A percentile compares a stretch with the other conserved stretches of the same genome.
phyloP scores from a whole-genome alignment of 2,113 vertebrate species.

The Myocastor coypus region DNA sequence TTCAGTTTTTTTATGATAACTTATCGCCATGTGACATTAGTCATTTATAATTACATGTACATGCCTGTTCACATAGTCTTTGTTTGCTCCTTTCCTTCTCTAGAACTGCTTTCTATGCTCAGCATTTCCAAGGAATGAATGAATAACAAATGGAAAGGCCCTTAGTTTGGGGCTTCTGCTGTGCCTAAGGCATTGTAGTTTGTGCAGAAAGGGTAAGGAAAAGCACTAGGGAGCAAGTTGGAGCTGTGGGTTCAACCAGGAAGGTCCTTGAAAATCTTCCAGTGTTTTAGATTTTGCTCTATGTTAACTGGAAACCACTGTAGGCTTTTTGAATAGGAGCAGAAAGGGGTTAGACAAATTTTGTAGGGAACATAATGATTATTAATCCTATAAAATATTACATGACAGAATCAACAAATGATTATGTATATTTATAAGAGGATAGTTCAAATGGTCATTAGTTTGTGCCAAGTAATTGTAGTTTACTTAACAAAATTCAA shows the following conservation, averaged over 20 bases:
- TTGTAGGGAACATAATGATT: slow-evolving; percentile 40
- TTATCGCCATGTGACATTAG: neutral
- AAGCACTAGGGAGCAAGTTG: neutral
- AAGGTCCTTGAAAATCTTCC: neutral
- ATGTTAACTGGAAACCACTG: neutral
- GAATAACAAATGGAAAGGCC: neutral
- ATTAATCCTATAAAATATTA: slow-evolving; percentile 16
- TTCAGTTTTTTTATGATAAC: slow-evolving; percentile 33
- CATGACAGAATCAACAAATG: slow-evolving; percentile 17
- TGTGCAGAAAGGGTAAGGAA: neutral
- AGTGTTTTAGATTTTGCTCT: slow-evolving; percentile 32
- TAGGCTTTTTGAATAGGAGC: slow-evolving; percentile 17
- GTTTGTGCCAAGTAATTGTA: slow-evolving; percentile 13
- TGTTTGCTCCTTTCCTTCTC: neutral
- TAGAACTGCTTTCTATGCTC: neutral
- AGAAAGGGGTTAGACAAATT: neutral
- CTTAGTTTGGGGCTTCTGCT: neutral
- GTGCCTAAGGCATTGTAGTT: neutral
- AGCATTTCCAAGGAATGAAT: neutral
- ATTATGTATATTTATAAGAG: slow-evolving; percentile 39
- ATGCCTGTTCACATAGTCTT: neutral
- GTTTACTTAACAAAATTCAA: neutral
- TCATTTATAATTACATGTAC: neutral
- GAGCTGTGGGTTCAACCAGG: neutral
- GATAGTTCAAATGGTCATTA: neutral